A percentile compares a stretch with the other conserved stretches of the same genome.
phyloP scores from a whole-genome alignment of 2,113 vertebrate genomes.

The Lates calcarifer region DNA sequence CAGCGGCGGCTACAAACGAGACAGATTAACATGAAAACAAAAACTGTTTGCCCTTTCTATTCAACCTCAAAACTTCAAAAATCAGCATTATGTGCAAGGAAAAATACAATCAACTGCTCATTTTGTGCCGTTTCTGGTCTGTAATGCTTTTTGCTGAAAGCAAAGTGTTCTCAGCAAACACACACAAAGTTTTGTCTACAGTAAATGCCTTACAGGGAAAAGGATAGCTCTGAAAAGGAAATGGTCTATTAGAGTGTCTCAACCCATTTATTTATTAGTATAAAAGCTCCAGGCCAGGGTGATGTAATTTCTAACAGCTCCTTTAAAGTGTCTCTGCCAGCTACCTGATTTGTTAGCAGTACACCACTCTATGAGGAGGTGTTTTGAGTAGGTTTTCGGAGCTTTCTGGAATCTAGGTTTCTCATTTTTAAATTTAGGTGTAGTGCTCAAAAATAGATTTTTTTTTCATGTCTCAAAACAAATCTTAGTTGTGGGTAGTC shows the following conservation, averaged over 20 bases:
- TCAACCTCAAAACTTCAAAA: constrained; percentile 44
- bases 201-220: constrained; percentile 65
- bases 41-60: constrained; percentile 29
- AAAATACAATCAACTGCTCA: constrained; percentile 4
- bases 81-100: constrained; percentile 6
- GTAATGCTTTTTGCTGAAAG: constrained; percentile 45
- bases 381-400: neutral
- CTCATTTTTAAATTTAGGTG: neutral
- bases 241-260: constrained; percentile 76
- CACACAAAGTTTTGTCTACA: constrained; percentile 30
- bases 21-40: constrained; percentile 57
- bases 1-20: constrained; percentile 58
- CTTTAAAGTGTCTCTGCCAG: constrained; percentile 65
- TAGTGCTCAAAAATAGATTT: neutral
- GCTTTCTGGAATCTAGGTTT: neutral
- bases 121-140: constrained; percentile 24
- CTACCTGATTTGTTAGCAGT: constrained; percentile 57
- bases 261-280: constrained; percentile 76
- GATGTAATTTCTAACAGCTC: constrained; percentile 74
- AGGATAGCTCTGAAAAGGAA: constrained; percentile 74
- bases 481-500: neutral
- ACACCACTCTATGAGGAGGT: constrained; percentile 20
- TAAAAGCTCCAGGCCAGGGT: constrained; percentile 65
- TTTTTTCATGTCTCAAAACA: neutral
- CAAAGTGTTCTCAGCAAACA: constrained; percentile 43